Percentiles rank a stretch among this genome's conserved stretches.
Conservation (phyloP, 2,113 vertebrate genomes). For the Sturnira hondurensis region DNA sequence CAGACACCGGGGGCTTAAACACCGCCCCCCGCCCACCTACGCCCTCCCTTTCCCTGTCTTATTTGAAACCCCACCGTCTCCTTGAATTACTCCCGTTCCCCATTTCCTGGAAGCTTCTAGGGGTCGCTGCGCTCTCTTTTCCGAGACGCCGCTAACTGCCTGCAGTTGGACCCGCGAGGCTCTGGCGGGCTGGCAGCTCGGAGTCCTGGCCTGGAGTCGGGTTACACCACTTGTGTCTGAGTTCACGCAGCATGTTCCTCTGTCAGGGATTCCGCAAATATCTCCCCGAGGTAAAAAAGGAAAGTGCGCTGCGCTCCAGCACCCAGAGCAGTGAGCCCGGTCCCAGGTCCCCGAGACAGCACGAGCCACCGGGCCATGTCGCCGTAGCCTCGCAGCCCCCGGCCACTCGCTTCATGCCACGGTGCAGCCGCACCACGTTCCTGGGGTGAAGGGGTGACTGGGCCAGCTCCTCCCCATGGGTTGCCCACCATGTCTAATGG, state of each 20-base stretch:
- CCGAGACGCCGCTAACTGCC: constrained; percentile 47
- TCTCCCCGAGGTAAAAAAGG: constrained; percentile 86
- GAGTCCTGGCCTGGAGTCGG: constrained; percentile 77
- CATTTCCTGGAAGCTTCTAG: background rate
- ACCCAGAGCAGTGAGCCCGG: constrained; percentile 19
- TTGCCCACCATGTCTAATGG: constrained; percentile 90
- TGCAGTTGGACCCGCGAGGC: constrained; percentile 29
- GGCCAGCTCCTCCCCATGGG: constrained; percentile 79
- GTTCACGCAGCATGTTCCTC: constrained; percentile 78
- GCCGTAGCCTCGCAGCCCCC: constrained; percentile 17
- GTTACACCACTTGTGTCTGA: constrained; percentile 87
- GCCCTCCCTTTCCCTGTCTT: background rate
- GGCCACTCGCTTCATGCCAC: constrained; percentile 40
- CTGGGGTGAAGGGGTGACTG: constrained; percentile 77
- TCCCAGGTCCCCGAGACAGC: constrained; percentile 34
- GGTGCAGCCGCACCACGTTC: constrained; percentile 60
- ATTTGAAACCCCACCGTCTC: background rate
- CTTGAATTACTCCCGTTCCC: background rate
- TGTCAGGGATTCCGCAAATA: constrained; percentile 89
- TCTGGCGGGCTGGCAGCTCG: constrained; percentile 32
- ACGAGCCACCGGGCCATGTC: constrained; percentile 43
- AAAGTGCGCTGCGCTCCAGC: constrained; percentile 67
- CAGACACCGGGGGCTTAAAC: background rate
- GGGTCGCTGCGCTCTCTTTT: background rate
- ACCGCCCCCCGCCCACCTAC: rapidly evolving